Evolutionary conservation across 2,888 invertebrate genomes (phyloP), one percentile per base, ranked within the genome.

Genomic region (Amphipyra tragopoginis): DNA sequence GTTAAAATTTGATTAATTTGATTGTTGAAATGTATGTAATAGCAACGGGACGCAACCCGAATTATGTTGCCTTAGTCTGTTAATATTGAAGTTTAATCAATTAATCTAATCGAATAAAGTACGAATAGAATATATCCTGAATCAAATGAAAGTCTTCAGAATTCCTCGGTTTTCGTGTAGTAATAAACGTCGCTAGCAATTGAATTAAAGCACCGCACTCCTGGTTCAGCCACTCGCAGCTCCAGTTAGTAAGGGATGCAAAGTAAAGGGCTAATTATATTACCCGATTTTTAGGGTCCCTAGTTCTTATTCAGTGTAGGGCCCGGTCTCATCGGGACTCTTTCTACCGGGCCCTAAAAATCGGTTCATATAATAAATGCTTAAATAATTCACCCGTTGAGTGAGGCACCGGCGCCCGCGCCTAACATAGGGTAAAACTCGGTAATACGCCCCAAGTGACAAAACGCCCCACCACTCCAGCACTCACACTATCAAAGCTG

Each of bases 351-450:
- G n/a, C n/a, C n/a, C n/a, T n/a, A n/a, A n/a, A n/a, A n/a, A n/a
- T n/a, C n/a, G n/a, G n/a, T n/a, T n/a, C n/a, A n/a, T n/a, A n/a
- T n/a, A n/a, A n/a, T n/a, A n/a, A n/a, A n/a, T n/a, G n/a, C n/a
- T n/a, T n/a, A n/a, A 77, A 79, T 82, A 79, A 84, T 77, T 89
- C 93, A 93, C 93, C 93, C 92, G 93, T 93, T 93, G 93, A 94
- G 93, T 93, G 92, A 93, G 90, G 91, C 93, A 93, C 93, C 44
- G 54, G 81, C 84, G 81, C 81, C 70, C 75, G 82, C 81, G 85
- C 76, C 77, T 80, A 74, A 86, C 82, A 78, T 56, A n/a, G n/a
- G n/a, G n/a, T n/a, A n/a, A n/a, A n/a, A n/a, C n/a, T n/a, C n/a
- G n/a, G n/a, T n/a, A n/a, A n/a, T n/a, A n/a, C n/a, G n/a, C n/a